phyloP scores from a whole-genome alignment of 2,888 invertebrate genomes.

The Tipula helvola region DNA sequence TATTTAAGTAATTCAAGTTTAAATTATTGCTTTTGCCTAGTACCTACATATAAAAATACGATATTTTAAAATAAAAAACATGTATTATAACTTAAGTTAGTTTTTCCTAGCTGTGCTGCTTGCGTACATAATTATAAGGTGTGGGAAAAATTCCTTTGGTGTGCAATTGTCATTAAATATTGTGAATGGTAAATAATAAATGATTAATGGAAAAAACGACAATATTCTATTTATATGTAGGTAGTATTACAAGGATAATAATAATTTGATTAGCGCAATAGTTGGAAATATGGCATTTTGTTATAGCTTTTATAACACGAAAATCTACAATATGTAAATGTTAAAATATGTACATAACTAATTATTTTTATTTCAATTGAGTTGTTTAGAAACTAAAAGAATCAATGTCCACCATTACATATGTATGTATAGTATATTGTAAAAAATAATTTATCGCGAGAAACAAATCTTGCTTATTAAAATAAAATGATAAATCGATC shows the following conservation, averaged over 20 bases:
- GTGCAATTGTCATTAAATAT: background rate
- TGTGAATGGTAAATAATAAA: background rate
- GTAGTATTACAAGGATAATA: background rate
- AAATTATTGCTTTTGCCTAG: background rate
- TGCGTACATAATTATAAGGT: background rate
- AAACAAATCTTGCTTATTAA: too few species aligned
- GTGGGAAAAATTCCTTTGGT: background rate
- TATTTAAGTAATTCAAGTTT: background rate
- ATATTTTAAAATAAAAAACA: background rate
- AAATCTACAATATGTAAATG: background rate
- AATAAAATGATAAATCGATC: too few species aligned
- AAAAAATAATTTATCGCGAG: too few species aligned
- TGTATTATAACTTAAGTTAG: background rate
- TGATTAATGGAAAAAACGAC: background rate
- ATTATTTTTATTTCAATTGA: background rate
- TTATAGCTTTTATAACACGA: background rate
- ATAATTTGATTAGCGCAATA: background rate
- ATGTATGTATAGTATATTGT: too few species aligned
- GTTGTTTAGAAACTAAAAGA: too few species aligned
- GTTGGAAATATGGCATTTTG: background rate
- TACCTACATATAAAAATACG: background rate
- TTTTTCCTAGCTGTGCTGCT: background rate
- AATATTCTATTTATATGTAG: background rate
- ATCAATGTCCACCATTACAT: too few species aligned
- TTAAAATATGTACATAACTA: background rate